A percentile compares a stretch with the other conserved stretches of the same genome.
phyloP scores from a whole-genome alignment of 2,797 vertebrate species.

The Manis javanica region DNA sequence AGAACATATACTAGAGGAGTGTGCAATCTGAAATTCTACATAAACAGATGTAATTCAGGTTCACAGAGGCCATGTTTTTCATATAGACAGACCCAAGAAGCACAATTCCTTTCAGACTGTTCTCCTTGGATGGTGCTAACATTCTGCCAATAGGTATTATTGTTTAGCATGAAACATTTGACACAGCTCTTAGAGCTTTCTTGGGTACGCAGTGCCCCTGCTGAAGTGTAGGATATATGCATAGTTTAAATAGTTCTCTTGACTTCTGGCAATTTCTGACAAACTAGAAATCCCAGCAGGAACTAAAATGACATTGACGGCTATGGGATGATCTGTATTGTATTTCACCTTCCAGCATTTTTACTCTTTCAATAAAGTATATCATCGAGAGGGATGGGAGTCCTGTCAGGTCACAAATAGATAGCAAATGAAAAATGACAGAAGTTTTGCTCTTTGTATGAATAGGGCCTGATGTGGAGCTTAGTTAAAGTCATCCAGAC shows the following conservation, averaged over 20 bases:
- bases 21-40: slow-evolving; percentile 18
- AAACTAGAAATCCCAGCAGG: slow-evolving; percentile 65
- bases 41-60: slow-evolving; percentile 51
- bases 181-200: slow-evolving; percentile 27
- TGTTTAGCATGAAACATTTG: slow-evolving; percentile 50
- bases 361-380: slow-evolving; percentile 70
- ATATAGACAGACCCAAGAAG: neutral
- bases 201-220: neutral
- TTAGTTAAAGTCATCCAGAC: slow-evolving; percentile 37
- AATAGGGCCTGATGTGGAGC: neutral
- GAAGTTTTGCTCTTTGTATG: slow-evolving; percentile 51
- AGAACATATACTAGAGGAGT: neutral
- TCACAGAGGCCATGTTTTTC: neutral
- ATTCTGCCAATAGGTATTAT: neutral
- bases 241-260: slow-evolving; percentile 66
- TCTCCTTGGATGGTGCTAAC: neutral
- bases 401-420: slow-evolving; percentile 33
- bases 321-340: slow-evolving; percentile 15
- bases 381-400: slow-evolving; percentile 18
- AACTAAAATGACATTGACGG: slow-evolving; percentile 54
- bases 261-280: slow-evolving; percentile 71
- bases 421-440: slow-evolving; percentile 66
- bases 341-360: slow-evolving; percentile 68
- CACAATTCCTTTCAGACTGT: neutral
- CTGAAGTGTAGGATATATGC: neutral